phyloP scores from a whole-genome alignment of 1,140 invertebrate species.

The Drosophila grimshawi region DNA sequence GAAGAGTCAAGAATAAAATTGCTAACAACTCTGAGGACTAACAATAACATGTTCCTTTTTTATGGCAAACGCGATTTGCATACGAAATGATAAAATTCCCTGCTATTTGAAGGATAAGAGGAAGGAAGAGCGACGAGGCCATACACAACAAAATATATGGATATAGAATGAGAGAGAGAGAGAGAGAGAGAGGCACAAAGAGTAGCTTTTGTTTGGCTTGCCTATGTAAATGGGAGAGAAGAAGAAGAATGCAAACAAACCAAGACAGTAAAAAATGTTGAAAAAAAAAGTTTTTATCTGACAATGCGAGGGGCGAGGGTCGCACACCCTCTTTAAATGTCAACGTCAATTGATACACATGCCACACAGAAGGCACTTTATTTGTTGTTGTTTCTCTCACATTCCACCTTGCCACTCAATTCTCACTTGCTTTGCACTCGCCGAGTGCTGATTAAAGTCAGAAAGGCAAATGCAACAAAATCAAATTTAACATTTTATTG shows the following conservation, averaged over 20 bases:
- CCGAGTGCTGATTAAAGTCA: constrained; percentile 53
- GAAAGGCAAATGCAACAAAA: constrained; percentile 32
- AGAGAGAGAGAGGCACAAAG: constrained; percentile 4
- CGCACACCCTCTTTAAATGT: neutral
- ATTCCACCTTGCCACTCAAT: constrained; percentile 41
- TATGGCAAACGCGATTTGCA: constrained; percentile 71
- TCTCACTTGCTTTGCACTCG: constrained; percentile 45
- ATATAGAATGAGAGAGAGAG: neutral
- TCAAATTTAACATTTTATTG: constrained; percentile 38
- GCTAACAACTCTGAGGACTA: constrained; percentile 16
- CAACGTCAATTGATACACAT: constrained; percentile 25
- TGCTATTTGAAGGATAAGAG: constrained; percentile 42
- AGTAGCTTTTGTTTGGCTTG: constrained; percentile 40
- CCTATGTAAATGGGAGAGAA: constrained; percentile 14
- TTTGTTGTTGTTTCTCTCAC: neutral
- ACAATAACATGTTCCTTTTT: constrained; percentile 56
- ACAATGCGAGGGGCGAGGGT: neutral
- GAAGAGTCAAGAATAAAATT: constrained; percentile 24
- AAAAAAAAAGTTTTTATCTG: constrained; percentile 37
- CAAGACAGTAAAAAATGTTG: constrained; percentile 43
- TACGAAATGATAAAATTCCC: constrained; percentile 71
- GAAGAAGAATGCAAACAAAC: constrained; percentile 14
- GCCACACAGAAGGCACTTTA: constrained; percentile 43
- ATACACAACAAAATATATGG: neutral
- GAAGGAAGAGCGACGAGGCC: neutral